phyloP scores from a whole-genome alignment of 2,888 invertebrate genomes.

The Crossocerus cetratus region DNA sequence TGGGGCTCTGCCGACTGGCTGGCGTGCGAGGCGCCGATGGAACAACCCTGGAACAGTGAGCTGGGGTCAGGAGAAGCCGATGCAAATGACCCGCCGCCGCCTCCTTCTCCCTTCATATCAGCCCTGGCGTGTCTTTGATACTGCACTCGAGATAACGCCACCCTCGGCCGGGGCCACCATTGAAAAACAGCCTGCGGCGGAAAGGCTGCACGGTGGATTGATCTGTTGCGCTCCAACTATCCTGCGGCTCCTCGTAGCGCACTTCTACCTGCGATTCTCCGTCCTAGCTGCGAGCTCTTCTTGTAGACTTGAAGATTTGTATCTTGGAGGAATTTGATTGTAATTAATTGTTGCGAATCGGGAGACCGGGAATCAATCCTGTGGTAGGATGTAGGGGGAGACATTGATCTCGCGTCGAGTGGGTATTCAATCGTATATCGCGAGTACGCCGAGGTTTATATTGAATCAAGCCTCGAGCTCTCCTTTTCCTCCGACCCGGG shows the following conservation, averaged over 20 bases:
- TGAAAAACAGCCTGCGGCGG: not conserved
- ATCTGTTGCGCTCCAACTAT: not conserved
- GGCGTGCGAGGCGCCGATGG: slow-evolving; percentile 3
- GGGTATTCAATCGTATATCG: too few relatives aligned
- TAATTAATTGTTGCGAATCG: too few relatives aligned
- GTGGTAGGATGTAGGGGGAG: too few relatives aligned
- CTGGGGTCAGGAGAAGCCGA: slow-evolving; percentile 11
- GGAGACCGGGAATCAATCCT: too few relatives aligned
- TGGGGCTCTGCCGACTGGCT: slow-evolving; percentile 21
- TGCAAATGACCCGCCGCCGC: slow-evolving; percentile 9
- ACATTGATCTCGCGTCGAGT: too few relatives aligned
- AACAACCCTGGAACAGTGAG: slow-evolving; percentile 26
- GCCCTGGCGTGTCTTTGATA: slow-evolving; percentile 7
- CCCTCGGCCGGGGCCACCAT: not conserved
- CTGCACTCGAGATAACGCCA: not conserved
- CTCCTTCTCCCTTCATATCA: slow-evolving; percentile 12
- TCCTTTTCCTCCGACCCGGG: not conserved
- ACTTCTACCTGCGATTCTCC: not conserved
- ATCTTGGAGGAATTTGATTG: too few relatives aligned
- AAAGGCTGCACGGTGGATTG: not conserved
- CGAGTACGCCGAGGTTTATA: too few relatives aligned
- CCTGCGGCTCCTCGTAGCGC: not conserved
- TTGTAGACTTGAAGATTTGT: too few relatives aligned
- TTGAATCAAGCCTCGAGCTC: too few relatives aligned
- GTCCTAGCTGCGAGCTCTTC: too few relatives aligned